A percentile compares a stretch with the other conserved stretches of the same genome.
These are phyloP conservation scores for Sapajus apella DNA, from an alignment of 2,113 vertebrate genomes.

Conservation along the genomic window DNA sequence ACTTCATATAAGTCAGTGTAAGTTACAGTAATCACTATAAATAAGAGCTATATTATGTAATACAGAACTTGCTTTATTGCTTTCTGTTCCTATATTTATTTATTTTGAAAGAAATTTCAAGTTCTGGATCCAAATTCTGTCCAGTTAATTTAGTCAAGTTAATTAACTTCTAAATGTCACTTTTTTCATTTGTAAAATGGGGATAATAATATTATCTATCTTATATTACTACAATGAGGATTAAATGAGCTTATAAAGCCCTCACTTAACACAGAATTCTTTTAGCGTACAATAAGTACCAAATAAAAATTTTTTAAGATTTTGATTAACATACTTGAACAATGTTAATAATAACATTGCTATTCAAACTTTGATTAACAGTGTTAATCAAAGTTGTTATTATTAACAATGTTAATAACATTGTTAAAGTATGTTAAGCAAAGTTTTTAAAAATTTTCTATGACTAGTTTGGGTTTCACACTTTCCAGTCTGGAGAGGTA, in stretches of 20 bases:
- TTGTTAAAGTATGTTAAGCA: background rate
- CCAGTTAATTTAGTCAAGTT: background rate
- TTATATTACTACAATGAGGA: background rate
- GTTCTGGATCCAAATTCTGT: background rate
- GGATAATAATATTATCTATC: background rate
- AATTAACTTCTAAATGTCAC: background rate
- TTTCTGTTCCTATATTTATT: background rate
- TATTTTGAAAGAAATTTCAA: constrained; percentile 22
- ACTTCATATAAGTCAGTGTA: background rate
- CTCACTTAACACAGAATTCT: background rate
- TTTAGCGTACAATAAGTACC: background rate
- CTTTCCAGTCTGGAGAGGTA: background rate
- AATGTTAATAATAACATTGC: background rate
- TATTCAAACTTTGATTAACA: background rate
- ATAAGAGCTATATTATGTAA: background rate
- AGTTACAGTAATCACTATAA: background rate
- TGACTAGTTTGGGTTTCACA: background rate
- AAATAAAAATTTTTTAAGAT: background rate
- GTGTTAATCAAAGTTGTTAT: background rate
- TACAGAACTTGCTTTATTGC: background rate
- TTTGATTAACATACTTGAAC: too few species aligned
- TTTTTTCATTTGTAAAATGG: constrained; percentile 15
- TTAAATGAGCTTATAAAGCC: constrained; percentile 4
- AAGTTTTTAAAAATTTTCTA: background rate
- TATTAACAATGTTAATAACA: too few species aligned